Conservation (phyloP, 2,797 vertebrate genomes). For the Bucorvus abyssinicus region DNA sequence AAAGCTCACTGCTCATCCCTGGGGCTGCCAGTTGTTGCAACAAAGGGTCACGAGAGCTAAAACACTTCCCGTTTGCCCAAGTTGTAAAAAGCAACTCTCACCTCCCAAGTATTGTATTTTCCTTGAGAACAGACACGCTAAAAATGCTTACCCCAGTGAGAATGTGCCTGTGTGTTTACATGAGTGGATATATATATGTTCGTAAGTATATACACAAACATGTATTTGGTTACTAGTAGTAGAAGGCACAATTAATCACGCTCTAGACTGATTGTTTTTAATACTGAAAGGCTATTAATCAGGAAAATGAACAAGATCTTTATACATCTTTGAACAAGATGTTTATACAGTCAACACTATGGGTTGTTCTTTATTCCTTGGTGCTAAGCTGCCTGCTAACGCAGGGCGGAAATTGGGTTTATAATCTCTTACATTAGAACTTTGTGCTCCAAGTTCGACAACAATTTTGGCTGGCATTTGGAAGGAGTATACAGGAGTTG, state of each 20-base stretch:
- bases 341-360: slow-evolving; percentile 22
- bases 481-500: not conserved
- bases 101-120: not conserved
- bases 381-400: slow-evolving; percentile 38
- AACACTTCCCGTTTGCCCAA: not conserved
- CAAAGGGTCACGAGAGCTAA: not conserved
- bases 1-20: rapidly evolving
- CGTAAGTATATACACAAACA: not conserved
- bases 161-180: not conserved
- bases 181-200: not conserved
- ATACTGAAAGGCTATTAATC: slow-evolving; percentile 45
- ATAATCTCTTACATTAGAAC: not conserved
- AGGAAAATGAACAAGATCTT: slow-evolving; percentile 39
- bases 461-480: slow-evolving; percentile 11
- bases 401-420: not conserved
- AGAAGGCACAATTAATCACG: slow-evolving; percentile 10
- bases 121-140: not conserved
- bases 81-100: not conserved
- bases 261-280: slow-evolving; percentile 22
- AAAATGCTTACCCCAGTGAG: not conserved
- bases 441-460: not conserved
- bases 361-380: not conserved
- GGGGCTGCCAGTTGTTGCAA: not conserved
- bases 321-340: slow-evolving; percentile 42
- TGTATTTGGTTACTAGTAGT: not conserved